Base-by-base conservation (phyloP, 2,888 invertebrate species). In the Hyposoter dolosus region DNA sequence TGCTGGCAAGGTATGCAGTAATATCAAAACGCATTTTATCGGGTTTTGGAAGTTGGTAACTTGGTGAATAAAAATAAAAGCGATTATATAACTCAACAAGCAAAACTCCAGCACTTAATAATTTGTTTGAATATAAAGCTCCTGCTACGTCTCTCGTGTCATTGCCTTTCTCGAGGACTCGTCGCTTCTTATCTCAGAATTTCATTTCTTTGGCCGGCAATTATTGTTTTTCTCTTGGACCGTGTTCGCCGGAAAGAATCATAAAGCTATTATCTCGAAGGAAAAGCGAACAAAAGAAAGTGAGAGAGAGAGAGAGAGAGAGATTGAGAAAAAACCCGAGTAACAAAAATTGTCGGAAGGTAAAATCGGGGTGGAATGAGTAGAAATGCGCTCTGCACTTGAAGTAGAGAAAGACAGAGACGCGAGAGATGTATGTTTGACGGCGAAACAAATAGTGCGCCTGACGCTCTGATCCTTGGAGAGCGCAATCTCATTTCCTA, bases 401-500 rank as follows among this genome's bases (percentile, higher is more conserved):
- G 81, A 65, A 60, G 77, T 43, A 19, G 77, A 32, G 74, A 60
- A 60, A 45, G 23, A 45, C 47, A 65, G 56, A 78, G 15, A n/a
- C 56, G 23, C 72, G 32, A 53, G 63, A 79, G 65, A 60, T 74
- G 78, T 68, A 84, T 77, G 76, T 74, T 81, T 53, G 80, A 83
- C 74, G 86, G 65, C 32, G 83, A 80, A 84, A 87, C 87, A 87
- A 86, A 83, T 84, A 84, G 85, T 78, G 71, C 78, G 68, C 63
- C 50, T 19, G 28, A 40, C 40, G 47, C 10, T 80, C 63, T 80
- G 56, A 83, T 76, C 47, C 76, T 50, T 23, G 40, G n/a, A 76
- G 66, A 83, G 72, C 63, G 81, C 79, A 83, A 88, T 82, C 83
- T 80, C 83, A 86, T 84, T 86, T 86, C 72, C 86, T 77, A 82